A percentile compares a stretch with the other conserved stretches of the same genome.
These are phyloP conservation scores for Periparus ater DNA, from an alignment of 2,797 vertebrate genomes.

Conservation along the genomic window DNA sequence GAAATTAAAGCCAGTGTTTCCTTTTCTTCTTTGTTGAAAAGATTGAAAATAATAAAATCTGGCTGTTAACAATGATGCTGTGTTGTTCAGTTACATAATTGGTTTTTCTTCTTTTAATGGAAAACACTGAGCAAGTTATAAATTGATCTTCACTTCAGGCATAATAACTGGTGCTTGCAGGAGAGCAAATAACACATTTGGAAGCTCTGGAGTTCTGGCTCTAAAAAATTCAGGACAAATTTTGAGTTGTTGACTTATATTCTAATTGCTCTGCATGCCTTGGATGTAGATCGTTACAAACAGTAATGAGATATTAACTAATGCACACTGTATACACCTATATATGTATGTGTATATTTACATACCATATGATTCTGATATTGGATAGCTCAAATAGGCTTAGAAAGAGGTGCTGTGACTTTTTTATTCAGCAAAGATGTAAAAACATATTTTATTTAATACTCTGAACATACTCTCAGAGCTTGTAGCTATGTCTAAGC, in stretches of 20 bases:
- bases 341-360: background rate
- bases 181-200: background rate
- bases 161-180: background rate
- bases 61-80: background rate
- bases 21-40: background rate
- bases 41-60: background rate
- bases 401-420: background rate
- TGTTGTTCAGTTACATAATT: background rate
- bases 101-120: background rate
- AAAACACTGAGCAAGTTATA: background rate
- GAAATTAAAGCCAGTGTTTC: background rate
- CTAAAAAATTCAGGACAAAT: background rate
- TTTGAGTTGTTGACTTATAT: background rate
- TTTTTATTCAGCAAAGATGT: background rate
- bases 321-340: background rate
- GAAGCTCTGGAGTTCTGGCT: background rate
- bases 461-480: background rate
- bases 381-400: background rate
- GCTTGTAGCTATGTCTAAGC: background rate
- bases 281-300: background rate
- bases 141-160: background rate
- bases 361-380: background rate
- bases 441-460: background rate
- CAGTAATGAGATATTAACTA: background rate
- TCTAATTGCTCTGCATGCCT: background rate